A percentile compares a stretch with the other conserved stretches of the same genome.
These are phyloP conservation scores for Lathamus discolor DNA, from an alignment of 2,113 vertebrate genomes.

Conservation along the genomic window DNA sequence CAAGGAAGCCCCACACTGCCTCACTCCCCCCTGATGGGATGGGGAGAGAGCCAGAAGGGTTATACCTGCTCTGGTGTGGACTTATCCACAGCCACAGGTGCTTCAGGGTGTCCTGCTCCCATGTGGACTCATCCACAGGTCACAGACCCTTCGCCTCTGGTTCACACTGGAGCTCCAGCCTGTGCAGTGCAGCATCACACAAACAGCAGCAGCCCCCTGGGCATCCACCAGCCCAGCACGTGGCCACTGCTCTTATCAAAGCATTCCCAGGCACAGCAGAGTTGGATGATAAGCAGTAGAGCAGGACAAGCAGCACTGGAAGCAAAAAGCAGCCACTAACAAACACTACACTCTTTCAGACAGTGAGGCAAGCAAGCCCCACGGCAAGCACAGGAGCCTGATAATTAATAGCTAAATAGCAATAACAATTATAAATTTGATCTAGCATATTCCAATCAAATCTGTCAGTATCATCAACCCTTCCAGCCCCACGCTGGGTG, in stretches of 20 bases:
- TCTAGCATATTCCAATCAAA: neutral
- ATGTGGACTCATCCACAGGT: neutral
- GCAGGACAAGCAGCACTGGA: neutral
- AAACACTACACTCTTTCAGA: neutral
- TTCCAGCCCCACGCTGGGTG: neutral
- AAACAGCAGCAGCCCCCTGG: neutral
- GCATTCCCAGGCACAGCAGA: neutral
- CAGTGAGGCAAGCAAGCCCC: neutral
- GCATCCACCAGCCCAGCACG: neutral
- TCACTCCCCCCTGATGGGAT: rapidly evolving
- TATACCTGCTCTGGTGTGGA: neutral
- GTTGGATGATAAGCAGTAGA: neutral
- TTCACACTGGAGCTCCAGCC: neutral
- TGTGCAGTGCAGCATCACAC: neutral
- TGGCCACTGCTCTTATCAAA: neutral
- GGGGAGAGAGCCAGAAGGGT: neutral
- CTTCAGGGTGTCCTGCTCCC: neutral
- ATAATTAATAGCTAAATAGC: neutral
- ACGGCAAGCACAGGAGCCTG: neutral
- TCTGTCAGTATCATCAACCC: neutral
- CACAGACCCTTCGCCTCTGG: neutral
- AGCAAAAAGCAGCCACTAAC: neutral
- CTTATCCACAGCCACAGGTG: neutral
- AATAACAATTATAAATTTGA: neutral
- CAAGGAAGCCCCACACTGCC: neutral